phyloP scores from a whole-genome alignment of 1,140 invertebrate genomes.

The Cotesia typhae region DNA sequence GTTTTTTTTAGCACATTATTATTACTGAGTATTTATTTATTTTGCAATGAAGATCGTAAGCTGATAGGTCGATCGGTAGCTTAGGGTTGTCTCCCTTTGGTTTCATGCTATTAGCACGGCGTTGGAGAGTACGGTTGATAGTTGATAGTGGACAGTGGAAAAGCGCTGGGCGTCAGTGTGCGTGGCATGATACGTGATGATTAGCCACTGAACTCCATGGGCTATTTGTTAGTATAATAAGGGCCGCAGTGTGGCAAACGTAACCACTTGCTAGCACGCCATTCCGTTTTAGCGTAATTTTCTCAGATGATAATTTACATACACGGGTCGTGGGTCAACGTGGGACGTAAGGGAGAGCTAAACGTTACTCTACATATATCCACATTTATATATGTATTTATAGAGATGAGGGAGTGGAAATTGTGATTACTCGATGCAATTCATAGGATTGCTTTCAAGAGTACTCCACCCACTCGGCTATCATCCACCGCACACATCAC shows the following conservation, averaged over 20 bases:
- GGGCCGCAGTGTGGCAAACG: slow-evolving; percentile 61
- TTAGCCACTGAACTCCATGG: slow-evolving; percentile 61
- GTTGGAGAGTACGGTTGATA: slow-evolving; percentile 1
- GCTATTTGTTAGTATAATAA: slow-evolving; percentile 68
- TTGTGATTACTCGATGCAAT: slow-evolving; percentile 40
- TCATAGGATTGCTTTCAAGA: slow-evolving; percentile 36
- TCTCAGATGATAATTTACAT: slow-evolving; percentile 64
- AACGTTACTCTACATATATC: slow-evolving; percentile 3
- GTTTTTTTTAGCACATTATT: too few species aligned
- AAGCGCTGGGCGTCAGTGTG: slow-evolving; percentile 36
- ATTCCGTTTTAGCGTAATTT: slow-evolving; percentile 64
- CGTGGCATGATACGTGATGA: slow-evolving; percentile 64
- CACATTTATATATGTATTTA: slow-evolving; percentile 1
- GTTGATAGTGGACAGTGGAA: slow-evolving; percentile 1
- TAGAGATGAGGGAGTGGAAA: slow-evolving; percentile 26
- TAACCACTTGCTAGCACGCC: slow-evolving; percentile 64
- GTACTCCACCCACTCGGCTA: slow-evolving; percentile 3
- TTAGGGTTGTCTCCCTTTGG: not conserved
- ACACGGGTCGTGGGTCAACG: slow-evolving; percentile 41
- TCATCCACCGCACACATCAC: too few species aligned
- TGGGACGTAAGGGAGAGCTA: not conserved
- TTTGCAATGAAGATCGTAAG: not conserved
- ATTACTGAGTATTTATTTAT: too few species aligned
- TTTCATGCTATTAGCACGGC: not conserved
- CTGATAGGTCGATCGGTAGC: not conserved